phyloP scores from a whole-genome alignment of 37 sponge, comb jelly and placozoan genomes.

The Trichoplax adhaerens region DNA sequence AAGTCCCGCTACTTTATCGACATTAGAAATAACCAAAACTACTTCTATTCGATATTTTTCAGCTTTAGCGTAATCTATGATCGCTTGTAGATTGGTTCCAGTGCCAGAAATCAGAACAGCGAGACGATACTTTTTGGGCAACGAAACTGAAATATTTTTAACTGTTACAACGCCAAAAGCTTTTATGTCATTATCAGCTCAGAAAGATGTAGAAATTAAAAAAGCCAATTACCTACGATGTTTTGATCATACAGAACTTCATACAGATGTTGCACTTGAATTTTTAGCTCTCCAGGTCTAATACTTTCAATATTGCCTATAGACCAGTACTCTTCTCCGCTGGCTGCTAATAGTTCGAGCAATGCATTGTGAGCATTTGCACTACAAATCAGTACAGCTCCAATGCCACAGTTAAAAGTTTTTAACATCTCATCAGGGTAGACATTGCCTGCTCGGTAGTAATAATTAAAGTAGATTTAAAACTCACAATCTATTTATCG shows the following conservation, averaged over 20 bases:
- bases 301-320: background rate
- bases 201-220: no score
- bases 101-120: conserved; percentile 12
- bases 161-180: no score
- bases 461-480: no score
- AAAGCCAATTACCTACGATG: no score
- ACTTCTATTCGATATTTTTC: background rate
- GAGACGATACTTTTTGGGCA: background rate
- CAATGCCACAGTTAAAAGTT: conserved; percentile 15
- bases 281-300: background rate
- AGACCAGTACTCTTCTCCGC: conserved; percentile 1
- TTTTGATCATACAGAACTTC: no score
- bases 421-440: background rate
- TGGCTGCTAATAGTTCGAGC: background rate
- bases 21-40: conserved; percentile 11
- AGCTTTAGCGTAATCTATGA: conserved; percentile 4
- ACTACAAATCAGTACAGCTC: conserved; percentile 3
- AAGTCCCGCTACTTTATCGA: background rate
- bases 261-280: no score
- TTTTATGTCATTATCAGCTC: no score
- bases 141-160: background rate
- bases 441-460: background rate
- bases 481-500: no score
- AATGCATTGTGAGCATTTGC: background rate
- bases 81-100: conserved; percentile 15